These are phyloP conservation scores for Spialia ferax DNA, from an alignment of 2,888 invertebrate genomes.

Conservation along the genomic window DNA sequence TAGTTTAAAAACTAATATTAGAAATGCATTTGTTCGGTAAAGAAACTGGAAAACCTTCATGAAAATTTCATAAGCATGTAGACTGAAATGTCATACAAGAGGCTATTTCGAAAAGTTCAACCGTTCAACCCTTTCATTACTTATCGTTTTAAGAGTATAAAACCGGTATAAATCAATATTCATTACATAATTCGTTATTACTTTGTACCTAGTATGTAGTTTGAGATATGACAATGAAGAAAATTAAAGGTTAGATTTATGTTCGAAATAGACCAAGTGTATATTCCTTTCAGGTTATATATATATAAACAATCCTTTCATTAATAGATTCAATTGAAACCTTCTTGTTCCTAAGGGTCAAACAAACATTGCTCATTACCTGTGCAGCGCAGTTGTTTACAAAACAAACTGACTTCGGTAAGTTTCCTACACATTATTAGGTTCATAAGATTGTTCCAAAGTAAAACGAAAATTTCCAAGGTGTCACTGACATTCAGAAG, in stretches of 20 bases:
- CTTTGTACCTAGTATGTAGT: too few relatives aligned
- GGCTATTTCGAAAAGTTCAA: too few relatives aligned
- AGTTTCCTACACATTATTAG: not conserved
- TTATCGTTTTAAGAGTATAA: too few relatives aligned
- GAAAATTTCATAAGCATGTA: too few relatives aligned
- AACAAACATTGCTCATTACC: not conserved
- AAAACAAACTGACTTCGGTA: slow-evolving; percentile 2
- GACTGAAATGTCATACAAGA: too few relatives aligned
- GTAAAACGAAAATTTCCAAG: slow-evolving; percentile 22
- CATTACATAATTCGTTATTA: too few relatives aligned
- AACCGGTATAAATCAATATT: too few relatives aligned
- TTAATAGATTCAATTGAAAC: not conserved
- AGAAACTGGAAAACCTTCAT: too few relatives aligned
- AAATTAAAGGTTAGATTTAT: not conserved
- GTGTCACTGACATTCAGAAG: slow-evolving; percentile 31
- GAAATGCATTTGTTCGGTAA: too few relatives aligned
- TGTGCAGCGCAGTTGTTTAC: slow-evolving; percentile 5
- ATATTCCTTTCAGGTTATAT: not conserved
- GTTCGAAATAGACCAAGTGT: not conserved
- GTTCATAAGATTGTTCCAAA: slow-evolving; percentile 15
- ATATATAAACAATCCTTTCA: not conserved
- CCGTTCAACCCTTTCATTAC: too few relatives aligned
- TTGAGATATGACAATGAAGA: too few relatives aligned
- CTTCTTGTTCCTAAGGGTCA: not conserved
- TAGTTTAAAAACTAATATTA: too few relatives aligned